phyloP scores from a whole-genome alignment of 2,888 invertebrate species.

The Scelioninae gen. 2 region DNA sequence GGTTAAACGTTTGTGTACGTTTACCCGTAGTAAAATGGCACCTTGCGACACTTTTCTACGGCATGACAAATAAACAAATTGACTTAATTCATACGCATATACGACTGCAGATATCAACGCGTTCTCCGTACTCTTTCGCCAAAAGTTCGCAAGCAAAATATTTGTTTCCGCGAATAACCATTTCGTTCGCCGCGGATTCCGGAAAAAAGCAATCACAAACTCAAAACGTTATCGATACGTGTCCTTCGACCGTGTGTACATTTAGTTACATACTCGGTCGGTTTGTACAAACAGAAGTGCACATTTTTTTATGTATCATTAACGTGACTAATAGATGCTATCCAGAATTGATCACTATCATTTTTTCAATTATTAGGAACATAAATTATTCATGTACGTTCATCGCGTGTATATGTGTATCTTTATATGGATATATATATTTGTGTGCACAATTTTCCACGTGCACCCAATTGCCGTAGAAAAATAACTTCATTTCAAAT shows the following conservation, averaged over 20 bases:
- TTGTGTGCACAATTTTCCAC: conserved; percentile 37
- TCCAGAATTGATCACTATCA: conserved; percentile 49
- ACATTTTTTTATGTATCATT: conserved; percentile 47
- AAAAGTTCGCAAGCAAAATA: too few relatives aligned
- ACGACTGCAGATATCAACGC: too few relatives aligned
- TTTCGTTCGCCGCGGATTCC: too few relatives aligned
- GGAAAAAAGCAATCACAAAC: not conserved
- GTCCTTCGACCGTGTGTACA: conserved; percentile 30
- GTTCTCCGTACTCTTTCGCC: too few relatives aligned
- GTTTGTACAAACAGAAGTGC: conserved; percentile 32
- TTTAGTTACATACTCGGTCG: conserved; percentile 24
- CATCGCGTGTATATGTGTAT: not conserved
- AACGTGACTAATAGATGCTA: conserved; percentile 51
- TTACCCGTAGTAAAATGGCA: too few relatives aligned
- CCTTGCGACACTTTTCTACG: too few relatives aligned
- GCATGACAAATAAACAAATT: too few relatives aligned
- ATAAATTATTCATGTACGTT: too few relatives aligned
- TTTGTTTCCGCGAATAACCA: conserved; percentile 37
- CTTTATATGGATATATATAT: not conserved
- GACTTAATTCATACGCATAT: too few relatives aligned
- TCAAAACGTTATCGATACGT: conserved; percentile 7
- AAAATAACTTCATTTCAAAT: conserved; percentile 51
- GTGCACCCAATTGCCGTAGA: conserved; percentile 33
- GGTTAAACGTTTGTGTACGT: too few relatives aligned
- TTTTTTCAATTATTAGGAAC: conserved; percentile 34